Percentiles rank a stretch among this genome's conserved stretches.
Evolutionary conservation across 2,888 invertebrate species (phyloP).

Genomic region (Eupithecia tripunctaria): DNA sequence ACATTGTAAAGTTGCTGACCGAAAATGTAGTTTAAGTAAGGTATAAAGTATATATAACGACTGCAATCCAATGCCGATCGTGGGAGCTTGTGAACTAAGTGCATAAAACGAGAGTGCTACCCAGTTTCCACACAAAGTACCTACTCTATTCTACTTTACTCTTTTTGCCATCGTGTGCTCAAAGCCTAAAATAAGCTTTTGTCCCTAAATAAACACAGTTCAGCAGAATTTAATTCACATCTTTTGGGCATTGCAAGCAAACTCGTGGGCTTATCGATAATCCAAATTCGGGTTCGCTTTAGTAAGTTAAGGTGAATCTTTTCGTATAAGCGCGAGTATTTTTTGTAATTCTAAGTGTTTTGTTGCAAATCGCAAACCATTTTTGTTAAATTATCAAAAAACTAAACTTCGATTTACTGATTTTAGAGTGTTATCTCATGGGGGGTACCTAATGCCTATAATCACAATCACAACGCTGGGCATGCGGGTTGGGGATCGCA

Average conservation of each 20-base stretch:
- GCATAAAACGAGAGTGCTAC: constrained; percentile 7
- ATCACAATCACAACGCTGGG: too few relatives aligned
- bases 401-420: too few relatives aligned
- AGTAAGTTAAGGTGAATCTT: neutral
- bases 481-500: too few relatives aligned
- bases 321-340: too few relatives aligned
- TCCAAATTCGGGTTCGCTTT: neutral
- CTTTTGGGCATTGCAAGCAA: constrained; percentile 10
- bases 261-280: constrained; percentile 13
- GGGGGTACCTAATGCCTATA: too few relatives aligned
- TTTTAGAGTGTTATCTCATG: too few relatives aligned
- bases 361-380: too few relatives aligned
- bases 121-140: neutral
- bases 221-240: constrained; percentile 17
- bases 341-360: too few relatives aligned
- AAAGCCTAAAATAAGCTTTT: constrained; percentile 10
- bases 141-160: neutral
- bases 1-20: neutral
- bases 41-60: neutral
- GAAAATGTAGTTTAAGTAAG: neutral
- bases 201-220: constrained; percentile 15
- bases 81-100: neutral
- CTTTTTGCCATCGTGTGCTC: neutral
- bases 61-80: neutral
- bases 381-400: too few relatives aligned